phyloP scores from a whole-genome alignment of 2,888 invertebrate genomes.

The Scaptomyza cyrtandrae region DNA sequence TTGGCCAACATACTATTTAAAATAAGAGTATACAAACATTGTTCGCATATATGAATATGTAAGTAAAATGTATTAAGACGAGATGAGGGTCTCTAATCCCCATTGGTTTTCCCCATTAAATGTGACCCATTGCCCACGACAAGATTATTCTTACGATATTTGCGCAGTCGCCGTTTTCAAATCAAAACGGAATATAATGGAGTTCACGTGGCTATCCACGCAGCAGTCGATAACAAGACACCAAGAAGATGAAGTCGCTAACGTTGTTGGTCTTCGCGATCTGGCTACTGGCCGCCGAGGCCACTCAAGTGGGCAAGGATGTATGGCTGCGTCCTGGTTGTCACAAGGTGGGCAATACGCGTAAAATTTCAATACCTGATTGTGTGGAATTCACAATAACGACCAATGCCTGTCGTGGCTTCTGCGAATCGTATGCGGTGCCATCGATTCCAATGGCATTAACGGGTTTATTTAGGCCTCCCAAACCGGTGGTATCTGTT shows the following conservation, averaged over 20 bases:
- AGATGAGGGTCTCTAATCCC: not conserved
- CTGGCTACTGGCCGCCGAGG: conserved; percentile 41
- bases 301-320: conserved; percentile 80
- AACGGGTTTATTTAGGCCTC: conserved; percentile 83
- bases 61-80: not conserved
- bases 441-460: conserved; percentile 87
- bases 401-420: conserved; percentile 94
- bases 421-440: conserved; percentile 94
- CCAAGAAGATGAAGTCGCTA: conserved; percentile 48
- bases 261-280: conserved; percentile 39
- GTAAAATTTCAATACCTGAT: conserved; percentile 92
- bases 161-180: conserved; percentile 46
- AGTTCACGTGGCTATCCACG: not conserved
- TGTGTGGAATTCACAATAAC: conserved; percentile 94
- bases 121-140: conserved; percentile 35
- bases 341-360: conserved; percentile 92
- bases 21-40: conserved; percentile 20
- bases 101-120: conserved; percentile 14
- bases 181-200: conserved; percentile 36
- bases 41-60: conserved; percentile 38
- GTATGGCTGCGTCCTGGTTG: conserved; percentile 92
- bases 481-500: conserved; percentile 90
- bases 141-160: not conserved
- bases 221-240: conserved; percentile 27
- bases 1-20: conserved; percentile 6